Evolutionary conservation across 1,140 invertebrate species (phyloP).

Genomic region (Tetragnatha versicolor): DNA sequence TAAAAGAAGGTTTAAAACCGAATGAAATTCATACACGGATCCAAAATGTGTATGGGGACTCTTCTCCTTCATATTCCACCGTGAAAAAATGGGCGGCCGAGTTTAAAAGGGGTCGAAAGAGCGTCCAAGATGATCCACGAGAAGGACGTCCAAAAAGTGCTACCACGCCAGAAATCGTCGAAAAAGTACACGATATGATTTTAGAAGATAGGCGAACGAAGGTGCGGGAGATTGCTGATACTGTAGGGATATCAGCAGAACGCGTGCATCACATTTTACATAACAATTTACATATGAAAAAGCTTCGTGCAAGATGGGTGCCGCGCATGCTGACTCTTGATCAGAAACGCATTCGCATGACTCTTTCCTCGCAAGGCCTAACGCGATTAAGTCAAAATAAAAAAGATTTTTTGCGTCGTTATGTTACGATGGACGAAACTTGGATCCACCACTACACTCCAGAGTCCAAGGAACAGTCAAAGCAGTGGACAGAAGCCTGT

Average conservation of each 20-base stretch:
- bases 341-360: neutral
- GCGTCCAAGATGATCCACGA: neutral
- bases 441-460: conserved; percentile 12
- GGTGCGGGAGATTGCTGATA: neutral
- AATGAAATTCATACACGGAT: neutral
- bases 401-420: neutral
- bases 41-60: neutral
- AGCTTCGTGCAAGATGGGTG: neutral
- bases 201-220: neutral
- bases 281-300: neutral
- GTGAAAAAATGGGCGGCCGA: neutral
- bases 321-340: too few relatives aligned
- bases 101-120: conserved; percentile 7
- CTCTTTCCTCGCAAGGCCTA: neutral
- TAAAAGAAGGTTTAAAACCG: neutral
- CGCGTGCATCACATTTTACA: neutral
- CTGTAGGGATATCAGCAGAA: too few relatives aligned
- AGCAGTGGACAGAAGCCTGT: neutral
- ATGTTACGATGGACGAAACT: conserved; percentile 4
- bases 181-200: neutral
- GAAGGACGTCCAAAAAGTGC: neutral
- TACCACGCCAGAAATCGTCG: neutral
- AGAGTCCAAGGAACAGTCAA: conserved; percentile 10
- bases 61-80: neutral
- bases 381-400: neutral